Evolutionary conservation across 2,888 invertebrate genomes (phyloP).

Genomic region (Perizoma flavofasciatum): DNA sequence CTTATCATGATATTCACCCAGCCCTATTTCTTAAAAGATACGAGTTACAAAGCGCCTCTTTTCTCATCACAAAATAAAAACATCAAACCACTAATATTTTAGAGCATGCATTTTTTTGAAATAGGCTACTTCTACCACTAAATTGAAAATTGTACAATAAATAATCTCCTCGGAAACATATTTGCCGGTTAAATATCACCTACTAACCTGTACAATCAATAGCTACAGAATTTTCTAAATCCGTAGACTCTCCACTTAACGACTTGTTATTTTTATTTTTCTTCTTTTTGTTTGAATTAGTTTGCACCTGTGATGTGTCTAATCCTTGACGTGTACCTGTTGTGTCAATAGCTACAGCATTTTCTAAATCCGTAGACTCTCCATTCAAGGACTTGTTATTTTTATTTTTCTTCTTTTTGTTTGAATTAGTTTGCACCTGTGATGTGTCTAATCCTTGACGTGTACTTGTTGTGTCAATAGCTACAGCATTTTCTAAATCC

Average conservation of each 20-base stretch:
- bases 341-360: conserved; percentile 44
- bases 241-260: neutral
- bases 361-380: no score
- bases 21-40: no score
- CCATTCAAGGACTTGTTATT: conserved; percentile 1
- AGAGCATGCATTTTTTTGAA: no score
- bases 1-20: no score
- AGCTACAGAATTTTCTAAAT: no score
- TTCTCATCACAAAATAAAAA: no score
- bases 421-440: conserved; percentile 6
- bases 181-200: neutral
- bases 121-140: no score
- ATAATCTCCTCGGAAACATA: no score
- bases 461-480: conserved; percentile 50
- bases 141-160: no score
- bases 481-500: neutral
- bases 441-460: conserved; percentile 31
- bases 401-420: conserved; percentile 4
- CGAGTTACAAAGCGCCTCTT: no score
- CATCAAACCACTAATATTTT: no score
- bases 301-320: conserved; percentile 24
- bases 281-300: conserved; percentile 2
- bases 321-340: conserved; percentile 40
- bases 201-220: conserved; percentile 26
- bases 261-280: conserved; percentile 5